A percentile compares a stretch with the other conserved stretches of the same genome.
Conservation (phyloP, 2,113 vertebrate genomes). For the Coracopsis vasa region DNA sequence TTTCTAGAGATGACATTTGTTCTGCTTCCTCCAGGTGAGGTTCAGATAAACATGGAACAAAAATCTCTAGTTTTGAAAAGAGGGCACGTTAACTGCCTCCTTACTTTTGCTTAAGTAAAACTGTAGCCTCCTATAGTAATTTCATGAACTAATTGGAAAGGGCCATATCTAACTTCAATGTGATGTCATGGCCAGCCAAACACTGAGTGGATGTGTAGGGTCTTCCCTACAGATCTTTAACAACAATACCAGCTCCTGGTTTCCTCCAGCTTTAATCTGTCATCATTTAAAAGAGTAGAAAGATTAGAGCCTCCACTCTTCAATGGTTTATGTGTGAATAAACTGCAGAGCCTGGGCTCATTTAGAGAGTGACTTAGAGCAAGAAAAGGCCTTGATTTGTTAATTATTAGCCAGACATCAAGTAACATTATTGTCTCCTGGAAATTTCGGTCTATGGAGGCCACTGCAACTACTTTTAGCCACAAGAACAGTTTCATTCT, state of each 20-base stretch:
- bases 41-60: neutral
- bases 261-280: neutral
- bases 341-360: neutral
- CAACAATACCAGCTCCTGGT: neutral
- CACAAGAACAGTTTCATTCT: neutral
- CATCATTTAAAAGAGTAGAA: fast-evolving
- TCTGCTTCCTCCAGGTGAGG: neutral
- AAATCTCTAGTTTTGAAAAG: neutral
- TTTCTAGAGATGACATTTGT: neutral
- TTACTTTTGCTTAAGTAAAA: neutral
- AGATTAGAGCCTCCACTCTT: neutral
- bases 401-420: neutral
- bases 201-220: neutral
- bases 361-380: neutral
- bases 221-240: neutral
- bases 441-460: neutral
- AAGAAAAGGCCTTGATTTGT: neutral
- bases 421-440: fast-evolving
- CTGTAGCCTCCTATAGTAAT: neutral
- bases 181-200: neutral
- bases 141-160: neutral
- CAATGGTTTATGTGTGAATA: neutral
- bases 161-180: fast-evolving
- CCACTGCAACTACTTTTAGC: neutral
- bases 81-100: fast-evolving